Evolutionary conservation across 2,888 invertebrate species (phyloP).

Genomic region (Ectemnius lituratus): DNA sequence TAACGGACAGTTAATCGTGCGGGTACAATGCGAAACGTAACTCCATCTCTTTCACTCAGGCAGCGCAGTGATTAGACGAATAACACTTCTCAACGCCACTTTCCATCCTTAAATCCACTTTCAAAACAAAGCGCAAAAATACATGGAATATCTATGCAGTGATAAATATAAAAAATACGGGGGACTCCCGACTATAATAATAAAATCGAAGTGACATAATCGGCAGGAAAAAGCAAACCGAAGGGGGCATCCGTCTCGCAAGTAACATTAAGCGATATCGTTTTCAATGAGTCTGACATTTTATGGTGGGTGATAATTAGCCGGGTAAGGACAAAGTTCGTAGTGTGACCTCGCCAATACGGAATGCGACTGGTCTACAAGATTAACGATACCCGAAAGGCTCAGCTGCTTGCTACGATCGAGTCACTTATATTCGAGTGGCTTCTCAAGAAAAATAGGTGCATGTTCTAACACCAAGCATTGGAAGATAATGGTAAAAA

Average conservation of each 20-base stretch:
- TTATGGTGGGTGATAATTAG: slow-evolving; percentile 41
- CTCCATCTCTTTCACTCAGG: too few species aligned
- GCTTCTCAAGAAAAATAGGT: too few species aligned
- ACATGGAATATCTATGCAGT: too few species aligned
- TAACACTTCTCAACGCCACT: too few species aligned
- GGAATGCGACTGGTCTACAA: slow-evolving; percentile 6
- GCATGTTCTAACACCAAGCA: too few species aligned
- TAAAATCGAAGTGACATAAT: slow-evolving; percentile 16
- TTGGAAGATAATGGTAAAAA: too few species aligned
- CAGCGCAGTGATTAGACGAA: too few species aligned
- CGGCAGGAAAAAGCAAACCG: not conserved
- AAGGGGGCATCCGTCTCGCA: not conserved
- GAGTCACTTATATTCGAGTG: too few species aligned
- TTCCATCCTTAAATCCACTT: not conserved
- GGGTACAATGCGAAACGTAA: slow-evolving; percentile 20
- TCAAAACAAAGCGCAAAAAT: not conserved
- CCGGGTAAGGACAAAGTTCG: slow-evolving; percentile 44
- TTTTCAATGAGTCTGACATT: slow-evolving; percentile 29
- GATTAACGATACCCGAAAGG: slow-evolving; percentile 9
- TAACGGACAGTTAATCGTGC: slow-evolving; percentile 41
- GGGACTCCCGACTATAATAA: too few species aligned
- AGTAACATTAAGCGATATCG: slow-evolving; percentile 26
- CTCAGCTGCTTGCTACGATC: too few species aligned
- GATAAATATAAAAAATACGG: too few species aligned
- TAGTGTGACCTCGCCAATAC: slow-evolving; percentile 5